A percentile compares a stretch with the other conserved stretches of the same genome.
Evolutionary conservation across 2,797 vertebrate species (phyloP).

Genomic region (Tokudaia muenninki): DNA sequence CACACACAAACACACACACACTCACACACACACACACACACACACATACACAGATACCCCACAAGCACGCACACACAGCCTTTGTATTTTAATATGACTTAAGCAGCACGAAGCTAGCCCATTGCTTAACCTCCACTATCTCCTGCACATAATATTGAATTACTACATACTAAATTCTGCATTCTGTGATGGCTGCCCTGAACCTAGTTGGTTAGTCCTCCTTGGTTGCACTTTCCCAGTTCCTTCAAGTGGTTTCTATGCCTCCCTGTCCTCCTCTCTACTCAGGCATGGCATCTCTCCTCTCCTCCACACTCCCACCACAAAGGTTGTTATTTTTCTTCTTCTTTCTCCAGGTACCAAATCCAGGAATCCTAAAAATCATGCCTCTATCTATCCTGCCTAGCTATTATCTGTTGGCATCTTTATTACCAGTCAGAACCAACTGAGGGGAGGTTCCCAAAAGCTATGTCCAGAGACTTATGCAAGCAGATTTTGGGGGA

Average conservation of each 20-base stretch:
- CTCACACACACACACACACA: too few species aligned
- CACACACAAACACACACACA: background rate
- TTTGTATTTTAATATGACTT: background rate
- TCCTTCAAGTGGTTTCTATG: background rate
- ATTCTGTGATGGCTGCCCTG: background rate
- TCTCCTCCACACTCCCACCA: background rate
- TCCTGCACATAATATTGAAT: background rate
- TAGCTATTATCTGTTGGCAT: background rate
- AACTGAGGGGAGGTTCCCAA: background rate
- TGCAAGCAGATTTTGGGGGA: background rate
- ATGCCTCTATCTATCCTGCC: background rate
- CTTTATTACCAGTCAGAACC: background rate
- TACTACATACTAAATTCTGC: background rate
- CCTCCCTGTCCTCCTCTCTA: background rate
- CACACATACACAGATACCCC: too few species aligned
- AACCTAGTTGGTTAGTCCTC: background rate
- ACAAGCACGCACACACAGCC: too few species aligned
- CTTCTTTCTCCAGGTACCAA: background rate
- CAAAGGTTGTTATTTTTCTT: background rate
- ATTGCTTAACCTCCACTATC: background rate
- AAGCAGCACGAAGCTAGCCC: background rate
- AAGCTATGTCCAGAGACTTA: background rate
- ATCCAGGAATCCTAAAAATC: background rate
- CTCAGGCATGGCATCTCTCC: background rate
- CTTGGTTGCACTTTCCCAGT: too few species aligned